phyloP scores from a whole-genome alignment of 2,888 invertebrate species.

The Trichogramma evanescens region DNA sequence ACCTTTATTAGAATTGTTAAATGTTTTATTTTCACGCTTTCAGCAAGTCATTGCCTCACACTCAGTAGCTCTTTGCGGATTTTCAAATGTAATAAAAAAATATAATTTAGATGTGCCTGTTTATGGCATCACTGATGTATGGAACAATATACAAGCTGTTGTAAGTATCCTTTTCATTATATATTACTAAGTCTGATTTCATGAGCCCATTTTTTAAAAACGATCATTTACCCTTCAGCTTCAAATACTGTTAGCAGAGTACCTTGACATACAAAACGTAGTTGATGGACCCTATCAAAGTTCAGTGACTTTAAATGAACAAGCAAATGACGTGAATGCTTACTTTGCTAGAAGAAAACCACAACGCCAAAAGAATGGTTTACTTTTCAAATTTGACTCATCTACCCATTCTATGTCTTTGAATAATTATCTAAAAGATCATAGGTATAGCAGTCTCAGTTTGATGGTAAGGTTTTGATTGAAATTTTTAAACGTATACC shows the following conservation, averaged over 20 bases:
- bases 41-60: slow-evolving; percentile 75
- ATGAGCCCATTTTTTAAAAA: neutral
- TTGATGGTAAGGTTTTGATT: slow-evolving; percentile 28
- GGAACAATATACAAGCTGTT: slow-evolving; percentile 84
- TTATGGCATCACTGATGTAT: slow-evolving; percentile 73
- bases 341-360: slow-evolving; percentile 52
- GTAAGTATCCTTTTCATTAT: slow-evolving; percentile 50
- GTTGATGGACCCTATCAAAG: slow-evolving; percentile 54
- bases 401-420: slow-evolving; percentile 53
- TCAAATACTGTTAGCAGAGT: slow-evolving; percentile 76
- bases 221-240: slow-evolving; percentile 52
- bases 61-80: slow-evolving; percentile 59
- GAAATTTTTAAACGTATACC: neutral
- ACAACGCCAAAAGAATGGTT: slow-evolving; percentile 37
- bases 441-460: slow-evolving; percentile 48
- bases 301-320: slow-evolving; percentile 47
- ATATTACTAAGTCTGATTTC: neutral
- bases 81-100: slow-evolving; percentile 56
- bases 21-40: slow-evolving; percentile 76
- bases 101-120: slow-evolving; percentile 53
- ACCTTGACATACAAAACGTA: slow-evolving; percentile 77
- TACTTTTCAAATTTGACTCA: slow-evolving; percentile 36
- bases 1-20: slow-evolving; percentile 58
- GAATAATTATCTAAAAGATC: slow-evolving; percentile 38
- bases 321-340: slow-evolving; percentile 52